Evolutionary conservation across 2,888 invertebrate genomes (phyloP), one percentile per base, ranked within the genome.

Genomic region (Platynereis dumerilii): DNA sequence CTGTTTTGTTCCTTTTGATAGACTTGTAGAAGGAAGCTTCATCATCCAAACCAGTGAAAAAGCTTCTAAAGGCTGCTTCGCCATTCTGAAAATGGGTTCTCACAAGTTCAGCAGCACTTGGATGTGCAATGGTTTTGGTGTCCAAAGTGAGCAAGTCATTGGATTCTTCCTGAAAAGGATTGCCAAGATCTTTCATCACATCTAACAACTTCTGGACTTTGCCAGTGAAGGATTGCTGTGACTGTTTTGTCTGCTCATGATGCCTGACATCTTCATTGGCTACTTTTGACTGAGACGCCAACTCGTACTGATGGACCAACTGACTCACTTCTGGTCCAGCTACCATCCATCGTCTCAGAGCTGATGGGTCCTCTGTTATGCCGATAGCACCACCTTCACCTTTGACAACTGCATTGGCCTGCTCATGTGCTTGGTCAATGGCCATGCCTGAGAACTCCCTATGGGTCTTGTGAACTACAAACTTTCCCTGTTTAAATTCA

Each of bases 121-220:
- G 52, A 53, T 69, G 42, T 12, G 67, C 69, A 58, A 69, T 60
- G 28, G 39, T 44, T 55, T 69, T 71, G 48, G 67, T 69, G 64
- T 71, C 69, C 15, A 72, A 53, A n/a, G 60, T 52, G 5, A 72
- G 52, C 34, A 71, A 58, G 52, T 71, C 72, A 24, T 20, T 55
- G 60, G 20, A 56, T 44, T 65, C 61, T 44, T 61, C 63, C 29
- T 59, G 29, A 58, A 72, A 73, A 10, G 68, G 70, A 60, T 71
- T 67, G 26, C 72, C 67, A 39, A 70, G 34, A 1, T 72, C 66
- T 44, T 55, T 24, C 28, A 70, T 57, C 1, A 29, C 58, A 0
- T 1, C 17, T 17, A 55, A 60, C 26, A 72, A 34, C 60, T 62
- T 68, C 20, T 60, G 15, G 27, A 70, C 71, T 57, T 65, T 67